Base-by-base conservation (phyloP, 2,113 vertebrate species). In the Drymodes brunneopygia region DNA sequence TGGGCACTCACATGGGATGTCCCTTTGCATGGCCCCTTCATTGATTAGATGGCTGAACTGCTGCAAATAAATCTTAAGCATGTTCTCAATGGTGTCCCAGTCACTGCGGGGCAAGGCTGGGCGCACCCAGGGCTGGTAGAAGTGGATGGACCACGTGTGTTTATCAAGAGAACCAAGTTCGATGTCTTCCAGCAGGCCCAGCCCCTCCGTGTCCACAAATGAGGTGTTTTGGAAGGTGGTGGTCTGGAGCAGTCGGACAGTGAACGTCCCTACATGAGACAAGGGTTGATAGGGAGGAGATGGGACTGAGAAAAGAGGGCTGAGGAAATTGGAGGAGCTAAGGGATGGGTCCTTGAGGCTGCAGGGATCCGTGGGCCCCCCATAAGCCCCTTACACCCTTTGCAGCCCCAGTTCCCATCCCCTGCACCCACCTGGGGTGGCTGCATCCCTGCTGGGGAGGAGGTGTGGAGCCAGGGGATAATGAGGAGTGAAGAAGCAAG, bases 81-180 rank as follows among this genome's bases (percentile, higher is more conserved):
- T 28, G 27, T 83, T 81, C 3, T 69, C 31, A 57, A 91, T 61
- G 36, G 69, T 86, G 33, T 96, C 67, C 95, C 90, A 96, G 54
- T 96, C 92, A 56, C 58, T 3, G 1, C 5, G 40, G 22, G 87
- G 67, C 54, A 93, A 58, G 58, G 94, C 53, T 50, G 50, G 25
- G 27, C 1, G 77, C 16, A 96, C 81, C 95, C 95, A 95, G 81
- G 94, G 80, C 62, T 95, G 87, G 58, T 13, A 10, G 54, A 95
- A 89, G 54, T 0, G 90, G 31, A 96, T 92, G 27, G 15, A 56
- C 80, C 67, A 69, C 4, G 62, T 96, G 24, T 33, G 86, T 29
- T 83, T 86, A 58, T 94, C 67, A 50, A 95, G 48, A 86, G 17
- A 79, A 45, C 90, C 90, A 2, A 96, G 90, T 50, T 80, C 18